phyloP scores from a whole-genome alignment of 2,113 vertebrate species.

The Paralichthys olivaceus region DNA sequence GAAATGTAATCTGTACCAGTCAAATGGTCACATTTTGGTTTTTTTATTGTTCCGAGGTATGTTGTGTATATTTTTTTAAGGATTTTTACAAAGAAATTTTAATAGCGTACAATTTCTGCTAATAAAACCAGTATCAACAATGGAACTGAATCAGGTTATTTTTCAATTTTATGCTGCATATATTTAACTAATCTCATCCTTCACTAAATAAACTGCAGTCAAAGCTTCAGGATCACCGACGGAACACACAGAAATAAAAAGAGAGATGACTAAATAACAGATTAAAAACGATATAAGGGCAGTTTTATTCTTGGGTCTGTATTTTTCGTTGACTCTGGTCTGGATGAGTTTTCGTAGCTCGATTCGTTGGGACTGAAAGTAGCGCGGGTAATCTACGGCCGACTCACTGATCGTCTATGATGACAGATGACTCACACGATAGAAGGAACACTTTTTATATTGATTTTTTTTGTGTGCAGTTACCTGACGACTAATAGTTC shows the following conservation, averaged over 20 bases:
- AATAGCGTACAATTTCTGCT: constrained; percentile 13
- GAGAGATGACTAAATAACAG: no score
- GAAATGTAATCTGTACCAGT: neutral
- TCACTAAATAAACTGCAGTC: no score
- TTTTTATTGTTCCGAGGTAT: neutral
- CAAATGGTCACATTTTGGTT: neutral
- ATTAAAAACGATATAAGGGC: no score
- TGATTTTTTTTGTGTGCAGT: no score
- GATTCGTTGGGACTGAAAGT: constrained; percentile 66
- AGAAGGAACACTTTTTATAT: neutral
- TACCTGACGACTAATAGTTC: no score
- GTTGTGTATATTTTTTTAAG: constrained; percentile 2
- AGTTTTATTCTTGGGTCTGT: no score
- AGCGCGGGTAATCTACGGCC: constrained; percentile 61
- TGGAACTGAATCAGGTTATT: neutral
- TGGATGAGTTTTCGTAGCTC: constrained; percentile 49
- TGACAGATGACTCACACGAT: constrained; percentile 3
- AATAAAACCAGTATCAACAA: constrained; percentile 28
- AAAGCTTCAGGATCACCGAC: no score
- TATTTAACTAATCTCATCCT: no score
- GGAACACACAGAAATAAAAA: no score
- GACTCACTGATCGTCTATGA: constrained; percentile 43
- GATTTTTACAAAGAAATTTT: constrained; percentile 2
- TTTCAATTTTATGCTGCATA: neutral
- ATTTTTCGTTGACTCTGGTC: neutral